Evolutionary conservation across 2,888 invertebrate genomes (phyloP), one percentile per base, ranked within the genome.

Genomic region (Tetropium fuscum): DNA sequence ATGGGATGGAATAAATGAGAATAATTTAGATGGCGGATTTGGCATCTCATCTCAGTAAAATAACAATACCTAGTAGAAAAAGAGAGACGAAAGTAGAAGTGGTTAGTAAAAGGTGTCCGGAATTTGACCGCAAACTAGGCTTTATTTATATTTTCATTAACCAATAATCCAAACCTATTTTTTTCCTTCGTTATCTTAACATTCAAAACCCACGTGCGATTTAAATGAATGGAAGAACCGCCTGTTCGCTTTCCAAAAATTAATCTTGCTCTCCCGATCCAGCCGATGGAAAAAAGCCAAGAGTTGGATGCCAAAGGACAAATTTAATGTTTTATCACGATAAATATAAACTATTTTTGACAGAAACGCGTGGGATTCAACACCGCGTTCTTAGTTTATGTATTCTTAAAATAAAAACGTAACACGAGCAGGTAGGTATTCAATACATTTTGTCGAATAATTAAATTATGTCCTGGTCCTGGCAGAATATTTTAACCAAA

Each of bases 221-320:
- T 16, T 51, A 51, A 38, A 40, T 27, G 40, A 19, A 51, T 38
- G 27, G 16, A 25, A 34, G 16, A 3, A 18, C 2, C 15, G 25
- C 16, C 51, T 34, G 40, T 13, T 22, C 48, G 22, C 36, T 30
- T 4, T 10, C n/a, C 40, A 15, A 40, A 51, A 40, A 51, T 51
- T 40, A 51, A 51, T 51, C 40, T 38, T 40, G 16, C 30, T 25
- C 27, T 51, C 15, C 27, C 16, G 11, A 27, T 25, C 13, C 20
- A 48, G 34, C 13, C 41, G 44, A 43, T 59, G 59, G 59, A 59
- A 59, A 59, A 54, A 54, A 59, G 59, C 59, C 59, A 59, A 59
- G 54, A 59, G 36, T 18, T 27, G 38, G 36, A 44, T 49, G 59
- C 59, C 59, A 59, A 54, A 36, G 43, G 48, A 54, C 49, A 43